A percentile compares a stretch with the other conserved stretches of the same genome.
These are phyloP conservation scores for Prochilodus magdalenae DNA, from an alignment of 2,113 vertebrate species.

Conservation along the genomic window DNA sequence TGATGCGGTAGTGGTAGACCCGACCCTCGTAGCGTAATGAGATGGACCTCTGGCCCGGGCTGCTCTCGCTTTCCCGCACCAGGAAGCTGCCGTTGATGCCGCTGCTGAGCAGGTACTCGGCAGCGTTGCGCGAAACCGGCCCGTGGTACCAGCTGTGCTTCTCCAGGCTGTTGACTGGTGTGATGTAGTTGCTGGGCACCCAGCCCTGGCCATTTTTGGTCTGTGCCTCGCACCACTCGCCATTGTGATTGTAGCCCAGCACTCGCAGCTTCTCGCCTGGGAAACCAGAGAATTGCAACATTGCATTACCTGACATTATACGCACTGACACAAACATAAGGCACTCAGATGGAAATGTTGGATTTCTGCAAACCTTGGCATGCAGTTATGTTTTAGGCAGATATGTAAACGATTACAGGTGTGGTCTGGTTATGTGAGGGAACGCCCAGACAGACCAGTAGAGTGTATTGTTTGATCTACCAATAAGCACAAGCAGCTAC, in stretches of 20 bases:
- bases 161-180: constrained; percentile 97
- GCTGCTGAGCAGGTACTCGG: constrained; percentile 95
- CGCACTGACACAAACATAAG: too few species aligned
- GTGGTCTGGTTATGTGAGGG: too few species aligned
- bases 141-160: constrained; percentile 99
- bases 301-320: neutral
- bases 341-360: too few species aligned
- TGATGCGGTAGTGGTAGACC: constrained; percentile 99
- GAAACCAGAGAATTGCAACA: neutral
- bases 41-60: constrained; percentile 97
- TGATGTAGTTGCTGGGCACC: constrained; percentile 99
- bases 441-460: too few species aligned
- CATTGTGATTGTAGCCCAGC: constrained; percentile 98
- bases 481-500: too few species aligned
- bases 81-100: constrained; percentile 98
- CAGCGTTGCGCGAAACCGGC: constrained; percentile 94
- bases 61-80: constrained; percentile 98
- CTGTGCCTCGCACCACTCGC: constrained; percentile 97
- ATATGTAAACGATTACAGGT: too few species aligned
- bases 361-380: too few species aligned
- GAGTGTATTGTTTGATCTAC: too few species aligned
- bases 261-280: constrained; percentile 96
- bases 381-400: too few species aligned
- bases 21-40: constrained; percentile 96
- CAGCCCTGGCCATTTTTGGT: constrained; percentile 98